phyloP scores from a whole-genome alignment of 2,797 vertebrate genomes.

The Lagorchestes hirsutus region DNA sequence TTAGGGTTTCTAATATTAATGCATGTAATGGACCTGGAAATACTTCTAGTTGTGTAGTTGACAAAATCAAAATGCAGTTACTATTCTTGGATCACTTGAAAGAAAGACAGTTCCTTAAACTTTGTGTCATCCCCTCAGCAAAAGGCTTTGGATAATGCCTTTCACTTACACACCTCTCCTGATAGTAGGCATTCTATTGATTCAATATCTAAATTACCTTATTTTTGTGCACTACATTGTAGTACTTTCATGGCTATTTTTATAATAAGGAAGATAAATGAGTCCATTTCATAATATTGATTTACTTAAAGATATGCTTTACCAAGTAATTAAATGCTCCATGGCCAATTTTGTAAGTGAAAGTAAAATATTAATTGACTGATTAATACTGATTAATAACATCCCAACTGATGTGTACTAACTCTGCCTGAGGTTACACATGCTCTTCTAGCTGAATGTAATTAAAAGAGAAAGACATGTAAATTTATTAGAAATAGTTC shows the following conservation, averaged over 20 bases:
- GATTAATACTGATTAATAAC: constrained; percentile 80
- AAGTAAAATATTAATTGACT: constrained; percentile 80
- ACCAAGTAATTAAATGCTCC: constrained; percentile 75
- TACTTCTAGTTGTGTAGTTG: not conserved
- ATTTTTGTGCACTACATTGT: constrained; percentile 19
- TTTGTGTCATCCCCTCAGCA: not conserved
- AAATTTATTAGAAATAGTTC: constrained; percentile 61
- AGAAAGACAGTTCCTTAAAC: not conserved
- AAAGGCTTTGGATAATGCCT: not conserved
- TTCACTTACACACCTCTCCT: constrained; percentile 5
- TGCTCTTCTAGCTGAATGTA: constrained; percentile 51
- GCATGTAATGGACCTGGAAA: constrained; percentile 13
- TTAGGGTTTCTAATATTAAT: constrained; percentile 12
- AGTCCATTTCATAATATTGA: constrained; percentile 73
- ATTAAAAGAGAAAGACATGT: constrained; percentile 66
- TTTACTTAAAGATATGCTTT: constrained; percentile 79
- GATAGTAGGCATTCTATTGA: not conserved
- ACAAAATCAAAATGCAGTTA: not conserved
- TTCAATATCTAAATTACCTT: constrained; percentile 45
- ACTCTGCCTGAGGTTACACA: constrained; percentile 55
- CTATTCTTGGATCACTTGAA: constrained; percentile 4
- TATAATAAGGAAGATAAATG: constrained; percentile 74
- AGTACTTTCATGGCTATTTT: constrained; percentile 68
- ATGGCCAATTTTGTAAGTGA: constrained; percentile 73
- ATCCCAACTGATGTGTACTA: constrained; percentile 58